Base-by-base conservation (phyloP, 2,113 vertebrate species). In the Todiramphus chloris region DNA sequence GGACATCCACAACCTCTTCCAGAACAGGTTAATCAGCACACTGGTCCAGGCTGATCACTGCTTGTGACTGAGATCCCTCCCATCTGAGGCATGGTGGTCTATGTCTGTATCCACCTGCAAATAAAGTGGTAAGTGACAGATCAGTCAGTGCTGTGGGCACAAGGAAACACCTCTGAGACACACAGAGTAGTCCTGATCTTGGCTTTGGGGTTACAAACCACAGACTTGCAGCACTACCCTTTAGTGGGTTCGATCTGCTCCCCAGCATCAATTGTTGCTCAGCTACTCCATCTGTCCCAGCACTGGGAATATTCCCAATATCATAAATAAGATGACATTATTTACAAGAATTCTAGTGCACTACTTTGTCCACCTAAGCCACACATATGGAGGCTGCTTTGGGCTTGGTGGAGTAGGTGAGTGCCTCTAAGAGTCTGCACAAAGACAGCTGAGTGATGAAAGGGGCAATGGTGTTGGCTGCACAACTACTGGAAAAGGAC, bases 391-490 rank as follows among this genome's bases (percentile, higher is more conserved):
- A 79, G 20, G 19, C 5, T 62, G 27, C 31, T 70, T 63, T 75
- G 43, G 11, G 6, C 51, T 78, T 0, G 2, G 14, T 24, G 51
- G 37, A 59, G 31, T 16, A 14, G 31, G 24, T 41, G 39, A n/a
- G 16, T 67, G 28, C 8, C 4, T 87, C n/a, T 3, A 41, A 41
- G 41, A 41, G 41, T 25, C 58, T 25, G 10, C 25, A 27, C 3
- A 13, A 8, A 23, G 24, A 13, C 18, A 35, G 4, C 23, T 74
- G 33, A 62, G 14, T 18, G 19, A 51, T 0, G 8, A 82, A 31
- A 16, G 4, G 7, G 9, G 14, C 1, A 10, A 23, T 10, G 58
- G 25, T 6, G 1, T 2, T 10, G 16, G 10, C 27, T 64, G n/a
- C 27, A 31, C 43, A 50, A 30, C 24, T 86, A 9, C 15, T 20